phyloP scores from a whole-genome alignment of 2,888 invertebrate species.

The Helicoverpa assulta region DNA sequence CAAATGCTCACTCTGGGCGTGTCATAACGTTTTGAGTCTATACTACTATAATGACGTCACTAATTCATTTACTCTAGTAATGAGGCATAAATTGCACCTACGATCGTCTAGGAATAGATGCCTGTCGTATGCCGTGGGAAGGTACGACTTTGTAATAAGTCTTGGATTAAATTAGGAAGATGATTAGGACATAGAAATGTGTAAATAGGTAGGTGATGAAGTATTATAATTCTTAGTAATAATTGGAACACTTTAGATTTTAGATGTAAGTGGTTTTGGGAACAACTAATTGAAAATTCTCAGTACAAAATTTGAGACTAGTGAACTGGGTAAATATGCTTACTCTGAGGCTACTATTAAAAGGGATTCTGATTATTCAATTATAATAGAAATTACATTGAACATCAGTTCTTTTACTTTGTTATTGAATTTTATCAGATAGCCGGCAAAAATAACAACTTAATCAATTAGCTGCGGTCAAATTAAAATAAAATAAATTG shows the following conservation, averaged over 20 bases:
- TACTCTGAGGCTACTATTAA: too few species aligned
- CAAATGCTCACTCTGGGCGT: too few species aligned
- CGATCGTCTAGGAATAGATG: slow-evolving; percentile 28
- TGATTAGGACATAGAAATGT: background rate
- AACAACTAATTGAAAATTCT: too few species aligned
- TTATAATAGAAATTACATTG: too few species aligned
- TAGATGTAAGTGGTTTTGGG: background rate
- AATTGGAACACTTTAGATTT: background rate
- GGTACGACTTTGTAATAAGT: background rate
- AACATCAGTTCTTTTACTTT: too few species aligned
- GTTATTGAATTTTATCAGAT: too few species aligned
- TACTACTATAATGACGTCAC: slow-evolving; percentile 2
- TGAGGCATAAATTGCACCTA: slow-evolving; percentile 18
- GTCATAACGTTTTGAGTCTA: background rate
- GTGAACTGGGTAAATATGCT: too few species aligned
- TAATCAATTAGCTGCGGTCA: too few species aligned
- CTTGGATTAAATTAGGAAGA: slow-evolving; percentile 6
- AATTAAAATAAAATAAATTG: background rate
- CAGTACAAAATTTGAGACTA: too few species aligned
- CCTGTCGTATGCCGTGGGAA: slow-evolving; percentile 33
- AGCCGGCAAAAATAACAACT: too few species aligned
- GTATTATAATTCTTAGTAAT: background rate
- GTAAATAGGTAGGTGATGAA: too few species aligned
- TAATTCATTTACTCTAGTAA: slow-evolving; percentile 17
- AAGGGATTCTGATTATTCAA: too few species aligned